Base-by-base conservation (phyloP, 2,113 vertebrate genomes). In the Uria lomvia region DNA sequence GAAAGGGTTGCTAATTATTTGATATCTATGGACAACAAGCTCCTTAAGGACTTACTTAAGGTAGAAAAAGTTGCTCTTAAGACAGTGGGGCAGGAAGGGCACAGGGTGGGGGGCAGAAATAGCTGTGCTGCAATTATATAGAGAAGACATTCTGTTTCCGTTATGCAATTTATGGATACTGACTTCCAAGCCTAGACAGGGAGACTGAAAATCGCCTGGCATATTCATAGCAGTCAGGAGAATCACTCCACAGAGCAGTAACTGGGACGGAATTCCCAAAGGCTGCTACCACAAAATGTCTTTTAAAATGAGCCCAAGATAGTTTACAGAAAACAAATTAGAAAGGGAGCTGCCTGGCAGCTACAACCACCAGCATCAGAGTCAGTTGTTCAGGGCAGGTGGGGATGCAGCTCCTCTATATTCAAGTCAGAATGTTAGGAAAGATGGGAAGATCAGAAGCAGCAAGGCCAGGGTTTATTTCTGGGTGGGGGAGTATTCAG, bases 71-170 rank as follows among this genome's bases (percentile, higher is more conserved):
- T 32, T 83, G 32, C 43, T 92, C 9, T n/a, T 43, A 23, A 70
- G 38, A 43, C 16, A 73, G 38, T 0, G 3, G 59, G 59, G 47
- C 65, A 71, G n/a, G 43, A 85, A 79, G 36, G 38, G n/a, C 47
- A 88, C 16, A 0, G 22, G 0, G 29, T 0, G 21, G 8, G 11
- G 21, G 10, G 4, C 13, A 38, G 23, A 55, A 56, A 60, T 2
- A 77, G 32, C 26, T 42, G 21, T 11, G 15, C 3, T 65, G 62
- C 68, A 67, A 56, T 63, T 65, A 50, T 8, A 38, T 4, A 6
- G 50, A 52, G 26, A 72, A 70, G 32, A 43, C 6, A 27, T 2
- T 62, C 42, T 63, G 24, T 47, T 86, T 86, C 42, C 15, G 13
- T 49, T 20, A 55, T 4, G 26, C 15, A 77, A 3, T 74, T 91